A percentile compares a stretch with the other conserved stretches of the same genome.
phyloP scores from a whole-genome alignment of 2,888 invertebrate species.

The Dasypolia templi region DNA sequence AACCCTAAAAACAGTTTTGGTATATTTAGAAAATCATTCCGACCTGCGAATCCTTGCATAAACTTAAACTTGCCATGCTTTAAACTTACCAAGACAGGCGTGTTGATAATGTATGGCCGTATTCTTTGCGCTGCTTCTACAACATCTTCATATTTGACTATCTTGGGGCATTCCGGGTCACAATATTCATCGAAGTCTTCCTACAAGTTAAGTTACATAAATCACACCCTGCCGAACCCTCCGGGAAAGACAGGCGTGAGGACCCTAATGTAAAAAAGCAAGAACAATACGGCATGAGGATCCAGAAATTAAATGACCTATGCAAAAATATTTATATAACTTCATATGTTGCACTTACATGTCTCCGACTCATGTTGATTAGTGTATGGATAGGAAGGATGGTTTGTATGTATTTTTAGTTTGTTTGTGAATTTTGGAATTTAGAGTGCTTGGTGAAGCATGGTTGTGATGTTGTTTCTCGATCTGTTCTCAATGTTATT shows the following conservation, averaged over 20 bases:
- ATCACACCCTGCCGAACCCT: neutral
- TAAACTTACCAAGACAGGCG: slow-evolving; percentile 78
- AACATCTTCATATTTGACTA: slow-evolving; percentile 77
- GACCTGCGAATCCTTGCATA: neutral
- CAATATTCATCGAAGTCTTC: slow-evolving; percentile 85
- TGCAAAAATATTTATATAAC: neutral
- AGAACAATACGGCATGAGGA: neutral
- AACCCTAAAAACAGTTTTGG: neutral
- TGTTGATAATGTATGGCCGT: slow-evolving; percentile 69
- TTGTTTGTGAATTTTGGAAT: slow-evolving; percentile 15
- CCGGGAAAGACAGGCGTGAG: neutral
- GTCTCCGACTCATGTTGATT: slow-evolving; percentile 49
- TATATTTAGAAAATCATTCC: neutral
- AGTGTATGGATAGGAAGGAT: neutral
- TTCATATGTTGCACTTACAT: slow-evolving; percentile 32
- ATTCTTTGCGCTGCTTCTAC: slow-evolving; percentile 74
- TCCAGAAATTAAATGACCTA: neutral
- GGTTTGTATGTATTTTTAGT: neutral
- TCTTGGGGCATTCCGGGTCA: slow-evolving; percentile 82
- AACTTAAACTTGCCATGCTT: slow-evolving; percentile 71
- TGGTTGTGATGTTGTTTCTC: slow-evolving; percentile 13
- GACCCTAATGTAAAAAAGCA: neutral
- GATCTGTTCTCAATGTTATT: neutral
- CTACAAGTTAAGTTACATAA: slow-evolving; percentile 66
- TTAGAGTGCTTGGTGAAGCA: slow-evolving; percentile 11